Evolutionary conservation across 1,140 invertebrate species (phyloP).

Genomic region (Trichonephila clavipes): DNA sequence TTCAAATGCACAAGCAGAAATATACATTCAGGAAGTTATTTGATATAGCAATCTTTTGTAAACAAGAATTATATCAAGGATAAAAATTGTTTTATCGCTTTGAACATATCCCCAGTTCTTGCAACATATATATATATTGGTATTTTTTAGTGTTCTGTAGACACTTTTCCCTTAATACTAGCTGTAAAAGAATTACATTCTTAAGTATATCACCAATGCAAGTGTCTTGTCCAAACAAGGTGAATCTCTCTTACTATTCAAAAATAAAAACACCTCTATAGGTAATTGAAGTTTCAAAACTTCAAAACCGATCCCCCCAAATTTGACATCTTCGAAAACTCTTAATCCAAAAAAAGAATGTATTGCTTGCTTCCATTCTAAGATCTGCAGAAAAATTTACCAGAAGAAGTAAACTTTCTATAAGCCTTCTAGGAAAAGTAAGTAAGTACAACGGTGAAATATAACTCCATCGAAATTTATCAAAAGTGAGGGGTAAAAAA

Average conservation of each 20-base stretch:
- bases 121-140: no score
- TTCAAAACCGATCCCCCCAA: neutral
- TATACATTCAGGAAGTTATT: no score
- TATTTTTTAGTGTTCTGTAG: no score
- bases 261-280: neutral
- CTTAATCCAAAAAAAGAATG: conserved; percentile 7
- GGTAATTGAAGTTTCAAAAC: conserved; percentile 2
- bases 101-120: no score
- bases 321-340: conserved; percentile 15
- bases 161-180: no score
- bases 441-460: conserved; percentile 29
- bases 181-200: no score
- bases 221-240: neutral
- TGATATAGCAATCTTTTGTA: no score
- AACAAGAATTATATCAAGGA: no score
- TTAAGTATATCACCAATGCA: no score
- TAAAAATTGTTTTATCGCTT: no score
- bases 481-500: neutral
- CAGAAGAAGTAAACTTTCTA: neutral
- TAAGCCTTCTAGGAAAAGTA: conserved; percentile 39
- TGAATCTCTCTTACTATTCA: neutral
- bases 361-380: neutral
- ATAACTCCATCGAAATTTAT: conserved; percentile 56
- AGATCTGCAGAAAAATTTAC: neutral
- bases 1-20: no score